Conservation (phyloP, 1,140 invertebrate genomes). For the Leptinotarsa defecta region DNA sequence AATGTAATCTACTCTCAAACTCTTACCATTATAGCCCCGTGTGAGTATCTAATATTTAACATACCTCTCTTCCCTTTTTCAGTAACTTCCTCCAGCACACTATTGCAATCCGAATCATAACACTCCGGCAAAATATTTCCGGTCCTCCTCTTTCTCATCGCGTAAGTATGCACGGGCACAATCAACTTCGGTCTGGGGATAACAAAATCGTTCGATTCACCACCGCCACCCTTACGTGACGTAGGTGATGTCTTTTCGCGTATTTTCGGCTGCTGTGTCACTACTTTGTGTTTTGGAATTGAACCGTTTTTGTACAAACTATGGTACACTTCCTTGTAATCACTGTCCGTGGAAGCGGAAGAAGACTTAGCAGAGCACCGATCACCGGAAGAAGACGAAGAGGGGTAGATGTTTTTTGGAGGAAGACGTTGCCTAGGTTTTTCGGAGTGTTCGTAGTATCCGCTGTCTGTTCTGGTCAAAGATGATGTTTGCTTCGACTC, state of each 20-base stretch:
- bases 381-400: conserved; percentile 35
- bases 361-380: conserved; percentile 25
- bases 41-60: not conserved
- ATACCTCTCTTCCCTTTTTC: conserved; percentile 24
- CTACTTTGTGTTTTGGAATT: conserved; percentile 41
- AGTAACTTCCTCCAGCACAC: not conserved
- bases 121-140: conserved; percentile 62
- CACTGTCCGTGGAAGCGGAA: not conserved
- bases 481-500: conserved; percentile 16
- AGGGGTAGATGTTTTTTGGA: conserved; percentile 48
- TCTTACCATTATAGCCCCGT: no score
- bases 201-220: conserved; percentile 65
- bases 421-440: conserved; percentile 51
- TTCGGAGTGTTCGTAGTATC: conserved; percentile 48
- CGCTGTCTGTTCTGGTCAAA: conserved; percentile 49
- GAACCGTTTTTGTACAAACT: conserved; percentile 55
- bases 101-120: conserved; percentile 30
- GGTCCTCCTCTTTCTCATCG: conserved; percentile 74
- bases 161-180: conserved; percentile 85
- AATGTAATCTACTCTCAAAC: no score
- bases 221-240: conserved; percentile 56
- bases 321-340: conserved; percentile 35
- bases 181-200: conserved; percentile 84
- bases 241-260: conserved; percentile 51
- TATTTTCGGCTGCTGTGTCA: conserved; percentile 12